These are phyloP conservation scores for Itoplectis maculator DNA, from an alignment of 2,888 invertebrate species.

Conservation along the genomic window DNA sequence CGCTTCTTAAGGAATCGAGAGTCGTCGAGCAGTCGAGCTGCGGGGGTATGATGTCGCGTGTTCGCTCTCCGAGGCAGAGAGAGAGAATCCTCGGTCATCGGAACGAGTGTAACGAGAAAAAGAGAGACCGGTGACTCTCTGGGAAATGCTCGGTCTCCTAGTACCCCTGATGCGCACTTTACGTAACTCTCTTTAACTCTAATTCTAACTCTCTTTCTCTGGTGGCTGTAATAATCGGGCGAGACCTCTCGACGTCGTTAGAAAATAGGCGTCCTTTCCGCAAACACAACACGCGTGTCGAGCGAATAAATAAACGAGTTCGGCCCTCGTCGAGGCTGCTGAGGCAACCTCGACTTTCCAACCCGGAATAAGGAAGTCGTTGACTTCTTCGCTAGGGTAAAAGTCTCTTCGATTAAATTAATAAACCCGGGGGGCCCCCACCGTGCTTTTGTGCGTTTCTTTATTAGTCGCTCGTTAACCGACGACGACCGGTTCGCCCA, in stretches of 20 bases:
- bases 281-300: constrained; percentile 15
- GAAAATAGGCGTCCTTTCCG: constrained; percentile 52
- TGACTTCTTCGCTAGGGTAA: constrained; percentile 11
- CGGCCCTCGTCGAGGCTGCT: constrained; percentile 5
- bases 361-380: constrained; percentile 64
- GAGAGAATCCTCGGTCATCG: constrained; percentile 29
- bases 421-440: constrained; percentile 36
- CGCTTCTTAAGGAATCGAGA: constrained; percentile 23
- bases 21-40: background rate
- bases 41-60: background rate
- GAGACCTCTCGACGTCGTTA: constrained; percentile 29
- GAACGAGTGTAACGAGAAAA: constrained; percentile 20
- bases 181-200: constrained; percentile 38
- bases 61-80: background rate
- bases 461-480: constrained; percentile 32
- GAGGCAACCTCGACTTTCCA: constrained; percentile 44
- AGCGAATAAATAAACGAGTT: constrained; percentile 46
- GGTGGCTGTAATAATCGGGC: constrained; percentile 16
- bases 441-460: constrained; percentile 15
- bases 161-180: constrained; percentile 51
- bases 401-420: constrained; percentile 54
- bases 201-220: background rate
- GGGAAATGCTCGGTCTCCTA: constrained; percentile 35
- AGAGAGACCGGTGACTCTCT: constrained; percentile 7
- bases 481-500: constrained; percentile 10